phyloP scores from a whole-genome alignment of 2,888 invertebrate genomes.

The Hydraecia micacea region DNA sequence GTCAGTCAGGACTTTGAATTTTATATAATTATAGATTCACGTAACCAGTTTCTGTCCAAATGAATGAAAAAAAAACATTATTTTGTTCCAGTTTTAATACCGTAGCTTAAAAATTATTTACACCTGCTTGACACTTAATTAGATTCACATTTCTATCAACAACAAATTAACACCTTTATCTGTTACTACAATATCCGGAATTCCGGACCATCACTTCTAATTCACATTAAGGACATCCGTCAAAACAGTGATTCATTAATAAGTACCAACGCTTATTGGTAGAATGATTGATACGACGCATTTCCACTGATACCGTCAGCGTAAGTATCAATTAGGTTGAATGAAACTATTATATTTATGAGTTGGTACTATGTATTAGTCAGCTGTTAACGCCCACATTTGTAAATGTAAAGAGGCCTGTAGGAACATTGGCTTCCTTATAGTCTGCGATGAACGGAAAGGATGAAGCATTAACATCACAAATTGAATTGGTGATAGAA shows the following conservation, averaged over 20 bases:
- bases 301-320: slow-evolving; percentile 35
- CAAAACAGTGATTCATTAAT: slow-evolving; percentile 57
- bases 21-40: no score
- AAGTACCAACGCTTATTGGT: slow-evolving; percentile 38
- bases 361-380: slow-evolving; percentile 22
- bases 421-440: background rate
- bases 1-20: no score
- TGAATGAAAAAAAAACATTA: background rate
- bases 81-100: slow-evolving; percentile 13
- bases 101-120: background rate
- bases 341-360: slow-evolving; percentile 26
- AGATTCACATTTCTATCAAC: slow-evolving; percentile 30
- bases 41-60: slow-evolving; percentile 5
- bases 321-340: slow-evolving; percentile 44
- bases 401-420: background rate
- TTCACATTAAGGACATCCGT: slow-evolving; percentile 50
- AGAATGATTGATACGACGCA: slow-evolving; percentile 52
- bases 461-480: background rate
- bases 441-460: background rate
- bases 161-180: slow-evolving; percentile 39
- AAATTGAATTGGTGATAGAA: background rate
- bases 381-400: slow-evolving; percentile 4
- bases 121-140: slow-evolving; percentile 34
- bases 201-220: slow-evolving; percentile 33
- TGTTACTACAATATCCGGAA: slow-evolving; percentile 20